Conservation (phyloP, 1,140 invertebrate genomes). For the Anastatus disparis region DNA sequence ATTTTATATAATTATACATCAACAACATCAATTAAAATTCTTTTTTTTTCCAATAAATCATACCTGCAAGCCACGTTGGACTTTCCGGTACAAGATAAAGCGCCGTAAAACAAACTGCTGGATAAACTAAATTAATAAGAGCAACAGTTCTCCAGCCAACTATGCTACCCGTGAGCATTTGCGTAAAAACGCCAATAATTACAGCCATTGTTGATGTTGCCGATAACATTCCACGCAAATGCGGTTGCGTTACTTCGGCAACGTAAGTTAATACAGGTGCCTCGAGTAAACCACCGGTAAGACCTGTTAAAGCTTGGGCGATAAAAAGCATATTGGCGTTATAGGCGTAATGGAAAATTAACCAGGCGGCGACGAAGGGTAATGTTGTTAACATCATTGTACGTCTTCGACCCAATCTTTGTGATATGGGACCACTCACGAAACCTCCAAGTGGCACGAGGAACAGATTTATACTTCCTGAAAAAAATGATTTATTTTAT, state of each 20-base stretch:
- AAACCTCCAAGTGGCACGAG: conserved; percentile 81
- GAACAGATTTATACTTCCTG: conserved; percentile 82
- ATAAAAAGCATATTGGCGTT: conserved; percentile 72
- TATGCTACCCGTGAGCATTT: conserved; percentile 76
- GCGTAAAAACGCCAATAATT: conserved; percentile 77
- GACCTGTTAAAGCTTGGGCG: conserved; percentile 75
- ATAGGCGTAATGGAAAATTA: conserved; percentile 74
- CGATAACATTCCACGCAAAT: conserved; percentile 77
- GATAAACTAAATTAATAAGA: conserved; percentile 74
- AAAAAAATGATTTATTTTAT: no score
- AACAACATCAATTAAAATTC: no score
- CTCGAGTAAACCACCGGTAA: conserved; percentile 80
- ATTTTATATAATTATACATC: no score
- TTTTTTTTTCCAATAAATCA: no score
- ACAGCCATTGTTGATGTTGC: conserved; percentile 79
- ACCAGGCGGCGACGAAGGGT: conserved; percentile 78
- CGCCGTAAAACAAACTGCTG: conserved; percentile 72
- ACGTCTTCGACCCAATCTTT: conserved; percentile 74
- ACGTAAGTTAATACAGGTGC: conserved; percentile 85
- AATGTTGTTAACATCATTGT: conserved; percentile 80
- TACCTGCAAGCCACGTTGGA: conserved; percentile 77
- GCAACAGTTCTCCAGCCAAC: conserved; percentile 77
- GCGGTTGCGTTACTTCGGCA: conserved; percentile 82
- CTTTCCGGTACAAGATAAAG: conserved; percentile 81
- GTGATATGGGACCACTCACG: conserved; percentile 75